Base-by-base conservation (phyloP, 2,797 vertebrate genomes). In the Sebastes vulpes region DNA sequence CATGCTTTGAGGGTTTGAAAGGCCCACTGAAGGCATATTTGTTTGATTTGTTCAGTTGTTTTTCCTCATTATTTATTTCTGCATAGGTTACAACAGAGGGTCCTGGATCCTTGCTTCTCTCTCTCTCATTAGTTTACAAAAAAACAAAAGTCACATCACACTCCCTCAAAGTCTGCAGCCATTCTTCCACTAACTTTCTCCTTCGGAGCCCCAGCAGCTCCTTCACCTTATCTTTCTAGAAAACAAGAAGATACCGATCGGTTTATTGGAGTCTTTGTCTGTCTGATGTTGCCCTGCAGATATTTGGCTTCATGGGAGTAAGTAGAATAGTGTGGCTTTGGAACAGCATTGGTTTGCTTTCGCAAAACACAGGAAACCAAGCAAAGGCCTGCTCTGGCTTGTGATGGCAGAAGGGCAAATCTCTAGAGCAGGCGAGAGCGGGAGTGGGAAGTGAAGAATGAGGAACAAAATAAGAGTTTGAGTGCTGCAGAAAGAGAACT, bases 291-390 rank as follows among this genome's bases (percentile, higher is more conserved):
- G 61, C 80, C 85, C 82, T 82, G 79, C 77, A 89, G 91, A 90
- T 87, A 89, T 86, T 86, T 89, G 79, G 67, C 79, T 89, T 84
- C 81, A 73, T 83, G 68, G 65, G 48, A 84, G 76, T 70, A 54
- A 77, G 86, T 67, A 69, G 72, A 87, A 74, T 53, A 65, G 78
- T 83, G 81, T 79, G 72, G 65, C 48, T 88, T 79, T 82, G 79
- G 71, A 86, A 58, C 52, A 69, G 77, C 75, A 80, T 26, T 69
- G 67, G 79, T 84, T 90, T 92, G 84, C 79, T 89, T 91, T 94
- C 8, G 84, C 79, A 90, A 90, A 92, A 94, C 79, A 88, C 88
- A 92, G 90, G 94, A 93, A 93, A 89, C 85, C 48, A 84, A 81
- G 79, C 74, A 69, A 84, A 86, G 91, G 88, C 85, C 77, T 90